Evolutionary conservation across 2,797 vertebrate genomes (phyloP).

Genomic region (Simalia tracyae): DNA sequence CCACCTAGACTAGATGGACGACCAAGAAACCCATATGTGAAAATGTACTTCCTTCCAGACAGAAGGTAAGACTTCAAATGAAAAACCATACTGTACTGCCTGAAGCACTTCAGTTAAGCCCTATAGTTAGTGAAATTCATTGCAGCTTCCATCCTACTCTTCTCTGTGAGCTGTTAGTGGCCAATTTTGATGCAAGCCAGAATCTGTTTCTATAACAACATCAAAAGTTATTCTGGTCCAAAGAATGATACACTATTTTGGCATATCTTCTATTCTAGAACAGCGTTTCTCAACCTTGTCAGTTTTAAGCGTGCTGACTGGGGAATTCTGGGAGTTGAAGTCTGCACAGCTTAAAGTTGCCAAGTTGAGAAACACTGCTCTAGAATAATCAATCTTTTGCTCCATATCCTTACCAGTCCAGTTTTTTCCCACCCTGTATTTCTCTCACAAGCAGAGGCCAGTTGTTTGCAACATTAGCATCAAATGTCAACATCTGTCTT

Average conservation of each 20-base stretch:
- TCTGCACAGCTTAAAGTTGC: not conserved
- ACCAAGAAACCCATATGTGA: constrained; percentile 95
- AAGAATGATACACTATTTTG: not conserved
- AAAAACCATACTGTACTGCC: constrained; percentile 9
- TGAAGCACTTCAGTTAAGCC: not conserved
- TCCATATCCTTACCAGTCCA: not conserved
- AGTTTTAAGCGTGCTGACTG: not conserved
- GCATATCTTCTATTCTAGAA: not conserved
- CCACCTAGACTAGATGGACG: constrained; percentile 88
- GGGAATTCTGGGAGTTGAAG: not conserved
- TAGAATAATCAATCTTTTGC: not conserved
- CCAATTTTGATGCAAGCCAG: not conserved
- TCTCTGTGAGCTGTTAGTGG: too few relatives aligned
- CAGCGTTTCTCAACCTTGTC: not conserved
- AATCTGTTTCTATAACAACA: not conserved
- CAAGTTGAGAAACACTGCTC: not conserved
- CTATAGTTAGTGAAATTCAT: constrained; percentile 19
- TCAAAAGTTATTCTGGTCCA: not conserved
- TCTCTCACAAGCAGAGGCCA: not conserved
- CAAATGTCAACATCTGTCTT: not conserved
- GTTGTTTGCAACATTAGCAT: not conserved
- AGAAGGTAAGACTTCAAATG: constrained; percentile 80
- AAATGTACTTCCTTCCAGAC: constrained; percentile 99
- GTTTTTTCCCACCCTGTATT: not conserved
- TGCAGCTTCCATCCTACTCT: not conserved